Percentiles rank a stretch among this genome's conserved stretches.
phyloP scores from a whole-genome alignment of 2,797 vertebrate genomes.

The Mallotus villosus region DNA sequence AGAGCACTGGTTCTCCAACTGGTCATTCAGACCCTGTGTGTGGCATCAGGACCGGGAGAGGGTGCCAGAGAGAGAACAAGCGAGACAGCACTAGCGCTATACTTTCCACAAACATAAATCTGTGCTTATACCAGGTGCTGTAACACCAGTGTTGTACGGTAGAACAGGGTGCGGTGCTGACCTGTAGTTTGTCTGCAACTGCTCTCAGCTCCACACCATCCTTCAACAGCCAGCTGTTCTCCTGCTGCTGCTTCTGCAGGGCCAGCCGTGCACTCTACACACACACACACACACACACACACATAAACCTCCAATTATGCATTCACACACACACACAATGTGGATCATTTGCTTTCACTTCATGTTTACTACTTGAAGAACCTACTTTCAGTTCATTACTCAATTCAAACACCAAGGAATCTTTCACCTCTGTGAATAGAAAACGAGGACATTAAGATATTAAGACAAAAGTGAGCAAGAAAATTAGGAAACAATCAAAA shows the following conservation, averaged over 20 bases:
- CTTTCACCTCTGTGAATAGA: slow-evolving; percentile 67
- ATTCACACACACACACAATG: slow-evolving; percentile 13
- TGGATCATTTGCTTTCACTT: background rate
- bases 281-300: slow-evolving; percentile 8
- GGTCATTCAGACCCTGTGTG: slow-evolving; percentile 65
- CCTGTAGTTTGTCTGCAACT: slow-evolving; percentile 68
- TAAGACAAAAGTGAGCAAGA: background rate
- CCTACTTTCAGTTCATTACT: slow-evolving; percentile 71
- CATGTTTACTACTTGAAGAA: background rate
- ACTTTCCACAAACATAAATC: too few relatives aligned
- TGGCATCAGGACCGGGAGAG: too few relatives aligned
- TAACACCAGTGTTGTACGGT: too few relatives aligned
- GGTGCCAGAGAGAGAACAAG: background rate
- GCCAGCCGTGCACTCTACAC: slow-evolving; percentile 59
- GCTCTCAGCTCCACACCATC: slow-evolving; percentile 57
- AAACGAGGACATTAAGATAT: background rate
- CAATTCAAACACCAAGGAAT: slow-evolving; percentile 67
- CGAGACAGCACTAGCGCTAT: background rate
- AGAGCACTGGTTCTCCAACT: slow-evolving; percentile 65
- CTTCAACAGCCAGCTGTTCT: slow-evolving; percentile 60
- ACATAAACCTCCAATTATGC: background rate
- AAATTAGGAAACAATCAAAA: background rate
- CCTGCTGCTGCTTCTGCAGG: slow-evolving; percentile 61
- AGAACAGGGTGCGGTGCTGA: slow-evolving; percentile 26
- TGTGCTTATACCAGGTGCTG: too few relatives aligned